Evolutionary conservation across 2,888 invertebrate genomes (phyloP).

Genomic region (Drosophila borealis): DNA sequence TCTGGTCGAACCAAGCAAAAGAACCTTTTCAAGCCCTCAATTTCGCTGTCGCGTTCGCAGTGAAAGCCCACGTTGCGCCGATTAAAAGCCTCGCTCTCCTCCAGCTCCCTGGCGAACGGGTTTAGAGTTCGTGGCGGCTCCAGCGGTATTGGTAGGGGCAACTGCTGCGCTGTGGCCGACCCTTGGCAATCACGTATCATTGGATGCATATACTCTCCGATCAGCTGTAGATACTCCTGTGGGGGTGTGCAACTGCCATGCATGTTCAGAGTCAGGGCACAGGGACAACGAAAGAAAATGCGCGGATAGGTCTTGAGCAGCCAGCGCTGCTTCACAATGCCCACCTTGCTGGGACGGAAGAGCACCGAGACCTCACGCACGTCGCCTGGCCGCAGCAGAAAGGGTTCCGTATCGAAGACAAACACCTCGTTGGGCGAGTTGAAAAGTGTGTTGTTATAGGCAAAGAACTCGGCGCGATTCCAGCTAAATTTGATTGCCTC

Average conservation of each 20-base stretch:
- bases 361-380: slow-evolving; percentile 56
- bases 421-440: slow-evolving; percentile 56
- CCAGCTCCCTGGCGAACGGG: slow-evolving; percentile 49
- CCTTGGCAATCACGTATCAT: neutral
- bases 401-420: slow-evolving; percentile 68
- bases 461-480: slow-evolving; percentile 59
- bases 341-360: slow-evolving; percentile 69
- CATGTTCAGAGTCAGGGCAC: slow-evolving; percentile 61
- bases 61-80: slow-evolving; percentile 44
- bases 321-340: slow-evolving; percentile 75
- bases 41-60: slow-evolving; percentile 39
- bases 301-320: slow-evolving; percentile 59
- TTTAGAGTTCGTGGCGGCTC: rapidly evolving
- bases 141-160: no score
- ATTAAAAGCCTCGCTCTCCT: slow-evolving; percentile 57
- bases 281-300: slow-evolving; percentile 57
- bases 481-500: slow-evolving; percentile 60
- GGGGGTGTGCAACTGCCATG: slow-evolving; percentile 69
- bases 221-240: slow-evolving; percentile 54
- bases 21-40: slow-evolving; percentile 37
- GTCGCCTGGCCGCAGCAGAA: slow-evolving; percentile 61
- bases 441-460: slow-evolving; percentile 54
- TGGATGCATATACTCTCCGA: slow-evolving; percentile 33
- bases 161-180: rapidly evolving
- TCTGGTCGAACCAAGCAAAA: slow-evolving; percentile 15